phyloP scores from a whole-genome alignment of 2,888 invertebrate species.

The Drosophila neonasuta region DNA sequence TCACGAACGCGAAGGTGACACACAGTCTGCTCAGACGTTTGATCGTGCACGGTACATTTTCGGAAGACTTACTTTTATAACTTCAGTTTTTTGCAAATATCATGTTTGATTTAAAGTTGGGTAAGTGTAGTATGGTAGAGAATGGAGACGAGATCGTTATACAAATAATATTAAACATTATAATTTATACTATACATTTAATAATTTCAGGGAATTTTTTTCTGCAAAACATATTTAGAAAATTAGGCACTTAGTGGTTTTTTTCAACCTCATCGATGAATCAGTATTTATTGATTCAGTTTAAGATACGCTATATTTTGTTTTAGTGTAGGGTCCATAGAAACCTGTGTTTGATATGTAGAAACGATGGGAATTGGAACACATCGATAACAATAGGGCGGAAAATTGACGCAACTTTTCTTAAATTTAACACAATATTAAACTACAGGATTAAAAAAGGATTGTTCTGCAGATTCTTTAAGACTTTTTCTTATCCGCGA shows the following conservation, averaged over 20 bases:
- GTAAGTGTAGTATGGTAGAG: too few relatives aligned
- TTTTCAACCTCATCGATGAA: too few relatives aligned
- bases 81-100: background rate
- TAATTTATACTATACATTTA: too few relatives aligned
- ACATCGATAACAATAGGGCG: background rate
- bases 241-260: too few relatives aligned
- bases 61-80: background rate
- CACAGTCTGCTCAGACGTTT: background rate
- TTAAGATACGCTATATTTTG: too few relatives aligned
- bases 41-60: background rate
- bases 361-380: conserved; percentile 1
- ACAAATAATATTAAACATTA: too few relatives aligned
- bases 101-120: background rate
- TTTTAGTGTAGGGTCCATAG: background rate
- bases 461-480: too few relatives aligned
- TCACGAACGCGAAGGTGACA: background rate
- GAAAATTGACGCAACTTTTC: background rate
- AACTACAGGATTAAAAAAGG: too few relatives aligned
- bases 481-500: background rate
- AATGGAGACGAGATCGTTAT: too few relatives aligned
- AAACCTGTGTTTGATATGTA: background rate
- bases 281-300: too few relatives aligned
- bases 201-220: too few relatives aligned
- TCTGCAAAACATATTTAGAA: too few relatives aligned
- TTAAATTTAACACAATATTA: background rate